These are phyloP conservation scores for Oenanthe oenanthe DNA, from an alignment of 2,113 vertebrate species.

Conservation along the genomic window DNA sequence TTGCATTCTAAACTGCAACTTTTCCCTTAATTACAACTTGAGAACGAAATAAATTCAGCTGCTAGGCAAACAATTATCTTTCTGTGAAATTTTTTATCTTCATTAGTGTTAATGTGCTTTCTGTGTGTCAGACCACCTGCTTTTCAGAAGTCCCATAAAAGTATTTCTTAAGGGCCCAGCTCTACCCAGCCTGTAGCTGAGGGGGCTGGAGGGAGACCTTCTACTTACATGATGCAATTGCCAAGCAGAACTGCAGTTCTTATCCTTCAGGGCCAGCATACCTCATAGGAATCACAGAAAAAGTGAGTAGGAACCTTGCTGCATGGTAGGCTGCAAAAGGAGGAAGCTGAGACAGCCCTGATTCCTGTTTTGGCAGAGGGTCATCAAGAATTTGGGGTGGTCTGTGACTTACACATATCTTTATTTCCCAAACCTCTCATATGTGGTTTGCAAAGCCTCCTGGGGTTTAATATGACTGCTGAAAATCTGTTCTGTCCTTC, in stretches of 20 bases:
- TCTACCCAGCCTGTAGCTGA: neutral
- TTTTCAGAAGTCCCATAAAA: slow-evolving; percentile 7
- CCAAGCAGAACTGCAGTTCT: neutral
- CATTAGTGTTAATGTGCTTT: slow-evolving; percentile 39
- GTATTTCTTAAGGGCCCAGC: slow-evolving; percentile 31
- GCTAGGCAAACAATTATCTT: slow-evolving; percentile 54
- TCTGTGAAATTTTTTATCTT: slow-evolving; percentile 56
- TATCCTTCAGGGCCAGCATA: neutral
- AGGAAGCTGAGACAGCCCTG: neutral
- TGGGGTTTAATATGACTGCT: neutral
- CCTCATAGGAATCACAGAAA: neutral
- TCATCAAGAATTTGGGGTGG: neutral
- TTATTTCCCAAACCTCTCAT: neutral
- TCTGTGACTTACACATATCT: neutral
- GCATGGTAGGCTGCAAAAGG: neutral
- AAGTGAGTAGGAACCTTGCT: neutral
- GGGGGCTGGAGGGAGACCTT: neutral
- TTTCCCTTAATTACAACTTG: slow-evolving; percentile 45
- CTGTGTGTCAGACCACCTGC: slow-evolving; percentile 15
- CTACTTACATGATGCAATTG: neutral
- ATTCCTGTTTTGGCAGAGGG: neutral
- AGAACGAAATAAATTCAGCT: slow-evolving; percentile 38
- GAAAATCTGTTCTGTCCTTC: neutral
- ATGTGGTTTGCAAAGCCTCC: neutral
- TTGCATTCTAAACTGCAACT: slow-evolving; percentile 28